Percentiles rank a stretch among this genome's conserved stretches.
Evolutionary conservation across 2,888 invertebrate species (phyloP).

Genomic region (Diplazon laetatorius): DNA sequence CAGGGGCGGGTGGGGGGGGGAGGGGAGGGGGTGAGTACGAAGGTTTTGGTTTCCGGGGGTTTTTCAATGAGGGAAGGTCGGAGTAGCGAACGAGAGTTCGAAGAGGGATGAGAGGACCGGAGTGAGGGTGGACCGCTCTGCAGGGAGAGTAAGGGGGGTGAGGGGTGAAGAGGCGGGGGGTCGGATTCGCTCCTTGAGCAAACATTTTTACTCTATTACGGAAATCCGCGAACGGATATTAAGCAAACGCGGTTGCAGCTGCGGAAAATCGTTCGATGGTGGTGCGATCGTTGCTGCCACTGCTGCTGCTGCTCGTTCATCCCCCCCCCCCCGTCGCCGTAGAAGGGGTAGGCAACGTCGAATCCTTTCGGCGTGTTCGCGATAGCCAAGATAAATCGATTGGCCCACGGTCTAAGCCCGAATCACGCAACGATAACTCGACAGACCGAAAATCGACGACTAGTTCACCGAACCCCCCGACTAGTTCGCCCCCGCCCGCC

Average conservation of each 20-base stretch:
- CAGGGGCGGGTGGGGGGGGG: conserved; percentile 32
- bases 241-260: conserved; percentile 74
- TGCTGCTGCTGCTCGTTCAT: conserved; percentile 39
- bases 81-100: conserved; percentile 43
- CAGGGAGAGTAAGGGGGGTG: conserved; percentile 31
- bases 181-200: conserved; percentile 72
- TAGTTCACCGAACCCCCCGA: too few relatives aligned
- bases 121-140: conserved; percentile 30
- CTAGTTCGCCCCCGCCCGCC: conserved; percentile 35
- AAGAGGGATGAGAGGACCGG: conserved; percentile 42
- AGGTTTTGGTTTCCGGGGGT: conserved; percentile 35
- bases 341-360: not conserved
- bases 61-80: conserved; percentile 33
- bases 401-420: conserved; percentile 35
- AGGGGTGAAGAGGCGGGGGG: conserved; percentile 53
- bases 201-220: conserved; percentile 80
- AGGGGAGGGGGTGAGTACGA: conserved; percentile 26
- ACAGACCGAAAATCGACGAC: conserved; percentile 45
- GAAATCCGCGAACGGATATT: conserved; percentile 78
- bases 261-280: conserved; percentile 69
- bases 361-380: conserved; percentile 45
- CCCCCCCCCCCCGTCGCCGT: conserved; percentile 26
- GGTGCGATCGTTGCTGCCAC: conserved; percentile 20
- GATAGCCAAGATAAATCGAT: conserved; percentile 60
- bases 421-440: conserved; percentile 60